Evolutionary conservation across 2,797 vertebrate species (phyloP).

Genomic region (Petrocephalus schoutedeni): DNA sequence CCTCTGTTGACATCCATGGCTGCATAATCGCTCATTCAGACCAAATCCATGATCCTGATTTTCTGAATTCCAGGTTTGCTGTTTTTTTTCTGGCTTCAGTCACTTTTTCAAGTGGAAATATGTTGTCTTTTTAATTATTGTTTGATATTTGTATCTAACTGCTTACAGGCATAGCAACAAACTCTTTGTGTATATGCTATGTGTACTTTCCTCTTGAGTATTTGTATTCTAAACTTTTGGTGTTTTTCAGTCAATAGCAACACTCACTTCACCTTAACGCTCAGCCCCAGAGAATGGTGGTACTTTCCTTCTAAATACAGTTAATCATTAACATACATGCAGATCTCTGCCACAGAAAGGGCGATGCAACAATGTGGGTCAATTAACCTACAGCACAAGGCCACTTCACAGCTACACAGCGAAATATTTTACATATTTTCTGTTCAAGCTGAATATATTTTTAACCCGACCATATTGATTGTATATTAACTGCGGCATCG

Average conservation of each 20-base stretch:
- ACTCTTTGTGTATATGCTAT: not conserved
- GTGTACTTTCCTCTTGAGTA: not conserved
- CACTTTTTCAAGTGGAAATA: constrained; percentile 3
- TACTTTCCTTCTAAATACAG: not conserved
- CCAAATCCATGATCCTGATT: not conserved
- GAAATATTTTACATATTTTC: not conserved
- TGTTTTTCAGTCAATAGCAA: not conserved
- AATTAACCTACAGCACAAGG: not conserved
- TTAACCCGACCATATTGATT: not conserved
- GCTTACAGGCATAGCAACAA: not conserved
- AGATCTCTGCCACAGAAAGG: not conserved
- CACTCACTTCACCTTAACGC: not conserved
- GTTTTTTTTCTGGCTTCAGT: not conserved
- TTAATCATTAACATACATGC: not conserved
- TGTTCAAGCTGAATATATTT: not conserved
- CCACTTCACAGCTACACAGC: not conserved
- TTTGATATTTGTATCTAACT: constrained; percentile 1
- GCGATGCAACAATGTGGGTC: not conserved
- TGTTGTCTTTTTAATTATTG: not conserved
- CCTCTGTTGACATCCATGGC: constrained; percentile 53
- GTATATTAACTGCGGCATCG: not conserved
- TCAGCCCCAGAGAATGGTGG: too few species aligned
- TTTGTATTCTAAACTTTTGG: not conserved
- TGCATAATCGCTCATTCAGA: constrained; percentile 38
- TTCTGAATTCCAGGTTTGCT: not conserved